Base-by-base conservation (phyloP, 2,113 vertebrate species). In the Fulica atra region DNA sequence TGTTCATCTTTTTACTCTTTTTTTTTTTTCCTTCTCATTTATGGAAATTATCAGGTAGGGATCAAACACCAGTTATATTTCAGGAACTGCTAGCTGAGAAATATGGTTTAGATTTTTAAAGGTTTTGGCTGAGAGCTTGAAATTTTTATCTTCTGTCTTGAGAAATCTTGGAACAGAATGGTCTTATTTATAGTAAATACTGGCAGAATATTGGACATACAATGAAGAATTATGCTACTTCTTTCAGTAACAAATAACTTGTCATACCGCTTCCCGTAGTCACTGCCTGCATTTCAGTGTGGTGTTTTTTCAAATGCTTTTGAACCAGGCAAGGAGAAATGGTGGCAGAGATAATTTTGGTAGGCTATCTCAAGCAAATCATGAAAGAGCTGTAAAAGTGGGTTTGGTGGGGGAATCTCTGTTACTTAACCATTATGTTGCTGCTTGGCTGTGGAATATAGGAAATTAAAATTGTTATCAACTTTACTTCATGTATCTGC, bases 141-240 rank as follows among this genome's bases (percentile, higher is more conserved):
- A 83, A 78, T 86, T 70, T 59, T 5, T 90, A 51, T 83, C 73
- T 85, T 93, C 64, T 82, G 31, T 88, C 79, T 88, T 82, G 64
- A 88, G 36, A 94, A 96, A 85, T 92, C 74, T 92, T 88, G 92
- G 85, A 93, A 89, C n/a, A 86, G 63, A 95, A 66, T 11, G 60
- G 63, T 54, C 50, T 91, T 94, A 95, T 89, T 95, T 97, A 90
- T 80, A 94, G 74, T 79, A 93, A 91, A 94, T 63, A 69, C 59
- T 85, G 53, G 51, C 63, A 85, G 81, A 88, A 73, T 81, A 93
- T 54, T 89, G 66, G 56, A 51, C 78, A 50, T 63, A 50, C 61
- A 89, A 73, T 86, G 74, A 93, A 86, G 79, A 88, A 73, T 82
- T 80, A 82, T 71, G 61, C 54, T 72, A 33, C 40, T 89, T 28